Evolutionary conservation across 1,140 invertebrate species (phyloP).

Genomic region (Sarcophaga peregrina): DNA sequence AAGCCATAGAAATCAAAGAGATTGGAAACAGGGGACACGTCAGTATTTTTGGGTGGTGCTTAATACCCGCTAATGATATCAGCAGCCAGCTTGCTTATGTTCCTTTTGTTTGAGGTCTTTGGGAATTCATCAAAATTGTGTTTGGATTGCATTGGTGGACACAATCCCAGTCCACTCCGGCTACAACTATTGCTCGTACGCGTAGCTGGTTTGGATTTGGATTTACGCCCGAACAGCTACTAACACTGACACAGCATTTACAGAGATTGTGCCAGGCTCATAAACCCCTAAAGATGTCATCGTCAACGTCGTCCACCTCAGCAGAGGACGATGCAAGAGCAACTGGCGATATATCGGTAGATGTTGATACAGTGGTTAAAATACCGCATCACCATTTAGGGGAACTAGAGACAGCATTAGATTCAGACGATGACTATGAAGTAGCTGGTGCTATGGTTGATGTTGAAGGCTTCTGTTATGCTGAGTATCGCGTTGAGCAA

Average conservation of each 20-base stretch:
- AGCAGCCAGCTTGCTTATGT: slow-evolving; percentile 16
- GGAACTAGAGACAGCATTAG: not conserved
- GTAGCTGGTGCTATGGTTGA: slow-evolving; percentile 41
- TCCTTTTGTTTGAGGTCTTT: slow-evolving; percentile 4
- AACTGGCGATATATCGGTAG: slow-evolving; percentile 46
- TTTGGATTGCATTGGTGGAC: slow-evolving; percentile 40
- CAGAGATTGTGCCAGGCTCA: slow-evolving; percentile 11
- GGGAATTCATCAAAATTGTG: slow-evolving; percentile 43
- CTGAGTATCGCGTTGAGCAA: slow-evolving; percentile 69
- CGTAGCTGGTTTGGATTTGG: slow-evolving; percentile 42
- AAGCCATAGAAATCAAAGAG: slow-evolving; percentile 20
- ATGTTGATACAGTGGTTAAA: slow-evolving; percentile 53
- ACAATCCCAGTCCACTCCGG: slow-evolving; percentile 24
- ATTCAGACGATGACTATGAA: slow-evolving; percentile 28
- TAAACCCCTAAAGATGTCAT: not conserved
- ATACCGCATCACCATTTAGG: slow-evolving; percentile 49
- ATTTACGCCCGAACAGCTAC: slow-evolving; percentile 16
- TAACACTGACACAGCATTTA: slow-evolving; percentile 28
- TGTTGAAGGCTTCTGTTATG: slow-evolving; percentile 47
- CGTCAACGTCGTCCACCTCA: not conserved
- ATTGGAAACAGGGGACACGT: not conserved
- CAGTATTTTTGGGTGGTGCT: not conserved
- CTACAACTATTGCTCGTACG: slow-evolving; percentile 3
- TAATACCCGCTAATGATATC: not conserved
- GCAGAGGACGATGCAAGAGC: not conserved